Evolutionary conservation across 2,888 invertebrate genomes (phyloP).

Genomic region (Lordiphosa andalusiaca): DNA sequence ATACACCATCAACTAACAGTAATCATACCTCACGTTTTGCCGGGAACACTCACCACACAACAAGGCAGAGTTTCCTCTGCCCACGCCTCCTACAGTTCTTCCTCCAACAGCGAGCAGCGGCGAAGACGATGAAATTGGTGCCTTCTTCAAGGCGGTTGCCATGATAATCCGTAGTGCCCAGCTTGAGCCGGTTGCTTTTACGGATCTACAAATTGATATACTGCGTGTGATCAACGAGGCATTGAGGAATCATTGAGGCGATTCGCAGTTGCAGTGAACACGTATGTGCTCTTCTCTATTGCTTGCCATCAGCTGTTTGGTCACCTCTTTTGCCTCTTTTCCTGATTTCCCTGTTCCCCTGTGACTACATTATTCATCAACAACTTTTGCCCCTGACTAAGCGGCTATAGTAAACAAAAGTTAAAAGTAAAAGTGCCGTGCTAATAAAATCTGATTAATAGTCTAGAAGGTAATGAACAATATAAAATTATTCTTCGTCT

Average conservation of each 20-base stretch:
- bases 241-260: conserved; percentile 65
- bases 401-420: too few relatives aligned
- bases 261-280: neutral
- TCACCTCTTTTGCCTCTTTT: too few relatives aligned
- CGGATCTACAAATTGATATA: conserved; percentile 78
- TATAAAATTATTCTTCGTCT: too few relatives aligned
- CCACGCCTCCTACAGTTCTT: neutral
- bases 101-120: conserved; percentile 10
- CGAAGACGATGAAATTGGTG: conserved; percentile 78
- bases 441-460: too few relatives aligned
- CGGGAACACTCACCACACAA: conserved; percentile 5
- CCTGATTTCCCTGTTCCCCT: too few relatives aligned
- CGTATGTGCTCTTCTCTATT: too few relatives aligned
- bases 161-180: conserved; percentile 78
- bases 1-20: conserved; percentile 30
- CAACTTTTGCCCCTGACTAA: too few relatives aligned
- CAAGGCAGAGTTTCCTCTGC: too few relatives aligned
- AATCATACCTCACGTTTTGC: conserved; percentile 15
- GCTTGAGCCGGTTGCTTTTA: conserved; percentile 75
- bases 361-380: too few relatives aligned
- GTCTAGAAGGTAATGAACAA: too few relatives aligned
- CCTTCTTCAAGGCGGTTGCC: conserved; percentile 77
- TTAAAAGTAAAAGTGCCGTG: too few relatives aligned
- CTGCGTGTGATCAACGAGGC: conserved; percentile 76
- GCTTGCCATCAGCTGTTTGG: conserved; percentile 49